Conservation (phyloP, 2,888 invertebrate species). For the Phoronis australis region DNA sequence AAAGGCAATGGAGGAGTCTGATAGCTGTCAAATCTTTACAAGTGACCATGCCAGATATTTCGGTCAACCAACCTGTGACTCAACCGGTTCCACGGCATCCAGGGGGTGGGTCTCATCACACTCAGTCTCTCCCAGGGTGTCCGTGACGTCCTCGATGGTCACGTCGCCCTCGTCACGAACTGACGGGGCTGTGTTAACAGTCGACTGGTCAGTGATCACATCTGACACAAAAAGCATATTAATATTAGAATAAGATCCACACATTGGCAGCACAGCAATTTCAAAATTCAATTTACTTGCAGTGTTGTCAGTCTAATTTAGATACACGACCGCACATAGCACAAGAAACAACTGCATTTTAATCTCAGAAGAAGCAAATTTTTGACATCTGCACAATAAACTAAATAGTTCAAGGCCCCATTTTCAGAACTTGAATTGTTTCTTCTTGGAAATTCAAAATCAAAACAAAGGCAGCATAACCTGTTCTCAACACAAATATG, state of each 20-base stretch:
- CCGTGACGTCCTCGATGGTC: slow-evolving; percentile 40
- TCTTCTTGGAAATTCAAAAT: too few species aligned
- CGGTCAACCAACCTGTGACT: slow-evolving; percentile 5
- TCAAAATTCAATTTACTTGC: too few species aligned
- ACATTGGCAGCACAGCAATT: too few species aligned
- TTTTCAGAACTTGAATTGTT: too few species aligned
- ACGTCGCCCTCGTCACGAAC: slow-evolving; percentile 14
- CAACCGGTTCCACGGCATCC: slow-evolving; percentile 31
- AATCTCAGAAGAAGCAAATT: not conserved
- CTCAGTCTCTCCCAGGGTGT: slow-evolving; percentile 18
- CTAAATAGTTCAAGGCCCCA: too few species aligned
- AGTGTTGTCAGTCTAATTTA: not conserved
- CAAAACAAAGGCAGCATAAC: too few species aligned
- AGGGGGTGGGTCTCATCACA: slow-evolving; percentile 38
- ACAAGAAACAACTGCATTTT: not conserved
- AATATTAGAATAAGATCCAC: too few species aligned
- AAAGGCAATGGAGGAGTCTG: too few species aligned
- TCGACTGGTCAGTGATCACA: not conserved
- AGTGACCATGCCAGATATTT: not conserved
- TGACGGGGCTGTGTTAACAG: not conserved
- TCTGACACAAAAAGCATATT: not conserved
- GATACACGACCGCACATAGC: not conserved
- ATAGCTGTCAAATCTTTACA: too few species aligned
- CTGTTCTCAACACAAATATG: too few species aligned
- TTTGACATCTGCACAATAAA: too few species aligned